Percentiles rank a stretch among this genome's conserved stretches.
These are phyloP conservation scores for Pyrrhosoma nymphula DNA, from an alignment of 2,888 invertebrate genomes.

Conservation along the genomic window DNA sequence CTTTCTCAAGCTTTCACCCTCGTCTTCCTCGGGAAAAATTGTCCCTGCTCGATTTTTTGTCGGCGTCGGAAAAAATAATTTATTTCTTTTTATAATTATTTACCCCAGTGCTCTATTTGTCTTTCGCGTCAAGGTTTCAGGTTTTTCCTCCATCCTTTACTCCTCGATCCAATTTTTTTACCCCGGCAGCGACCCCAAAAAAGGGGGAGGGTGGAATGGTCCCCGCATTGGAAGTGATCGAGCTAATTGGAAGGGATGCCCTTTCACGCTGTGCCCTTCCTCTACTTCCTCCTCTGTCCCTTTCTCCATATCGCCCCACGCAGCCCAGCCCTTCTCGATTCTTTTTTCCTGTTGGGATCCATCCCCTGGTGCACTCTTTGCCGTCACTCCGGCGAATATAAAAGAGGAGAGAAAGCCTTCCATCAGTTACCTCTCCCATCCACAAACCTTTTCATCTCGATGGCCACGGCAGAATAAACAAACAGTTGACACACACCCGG, in stretches of 20 bases:
- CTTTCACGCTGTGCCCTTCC: not conserved
- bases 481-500: not conserved
- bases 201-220: not conserved
- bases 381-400: not conserved
- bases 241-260: slow-evolving; percentile 30
- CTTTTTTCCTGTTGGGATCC: too few relatives aligned
- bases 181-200: not conserved
- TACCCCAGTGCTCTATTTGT: not conserved
- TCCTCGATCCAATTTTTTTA: not conserved
- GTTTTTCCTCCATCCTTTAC: not conserved
- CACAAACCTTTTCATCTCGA: not conserved
- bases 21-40: too few relatives aligned
- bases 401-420: not conserved
- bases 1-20: too few relatives aligned
- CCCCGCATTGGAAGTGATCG: slow-evolving; percentile 39
- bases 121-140: not conserved
- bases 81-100: not conserved
- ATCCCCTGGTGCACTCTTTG: not conserved
- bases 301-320: not conserved
- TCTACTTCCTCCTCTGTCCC: not conserved
- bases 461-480: slow-evolving; percentile 1
- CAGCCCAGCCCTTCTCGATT: not conserved
- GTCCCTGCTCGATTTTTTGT: too few relatives aligned
- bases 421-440: too few relatives aligned
- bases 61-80: too few relatives aligned